Conservation (phyloP, 2,113 vertebrate genomes). For the Struthidea cinerea region DNA sequence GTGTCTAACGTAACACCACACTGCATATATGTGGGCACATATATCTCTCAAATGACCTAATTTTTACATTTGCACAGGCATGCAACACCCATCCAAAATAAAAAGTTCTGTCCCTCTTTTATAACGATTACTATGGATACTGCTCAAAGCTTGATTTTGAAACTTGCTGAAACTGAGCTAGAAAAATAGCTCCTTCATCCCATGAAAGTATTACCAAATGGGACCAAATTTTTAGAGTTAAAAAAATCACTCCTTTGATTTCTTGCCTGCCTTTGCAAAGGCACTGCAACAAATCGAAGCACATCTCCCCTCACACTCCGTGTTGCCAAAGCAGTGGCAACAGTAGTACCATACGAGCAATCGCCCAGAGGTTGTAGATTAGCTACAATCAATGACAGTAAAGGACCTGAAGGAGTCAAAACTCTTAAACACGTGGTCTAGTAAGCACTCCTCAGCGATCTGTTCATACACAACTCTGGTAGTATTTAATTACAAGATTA, state of each 20-base stretch:
- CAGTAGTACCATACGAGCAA: background rate
- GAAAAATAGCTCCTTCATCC: background rate
- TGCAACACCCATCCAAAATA: background rate
- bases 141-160: background rate
- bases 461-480: background rate
- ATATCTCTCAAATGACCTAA: background rate
- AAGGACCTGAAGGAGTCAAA: background rate
- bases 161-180: background rate
- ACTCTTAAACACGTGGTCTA: accelerated
- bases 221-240: background rate
- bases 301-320: accelerated
- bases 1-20: background rate
- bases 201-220: background rate
- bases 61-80: background rate
- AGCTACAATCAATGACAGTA: background rate
- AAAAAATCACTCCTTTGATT: background rate
- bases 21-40: background rate
- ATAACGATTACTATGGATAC: background rate
- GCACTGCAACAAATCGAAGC: background rate
- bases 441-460: background rate
- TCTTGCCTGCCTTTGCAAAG: background rate
- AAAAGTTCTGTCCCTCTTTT: background rate
- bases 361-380: background rate
- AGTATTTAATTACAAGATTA: background rate
- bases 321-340: background rate